These are phyloP conservation scores for Polydesmus complanatus DNA, from an alignment of 2,888 invertebrate genomes.

Conservation along the genomic window DNA sequence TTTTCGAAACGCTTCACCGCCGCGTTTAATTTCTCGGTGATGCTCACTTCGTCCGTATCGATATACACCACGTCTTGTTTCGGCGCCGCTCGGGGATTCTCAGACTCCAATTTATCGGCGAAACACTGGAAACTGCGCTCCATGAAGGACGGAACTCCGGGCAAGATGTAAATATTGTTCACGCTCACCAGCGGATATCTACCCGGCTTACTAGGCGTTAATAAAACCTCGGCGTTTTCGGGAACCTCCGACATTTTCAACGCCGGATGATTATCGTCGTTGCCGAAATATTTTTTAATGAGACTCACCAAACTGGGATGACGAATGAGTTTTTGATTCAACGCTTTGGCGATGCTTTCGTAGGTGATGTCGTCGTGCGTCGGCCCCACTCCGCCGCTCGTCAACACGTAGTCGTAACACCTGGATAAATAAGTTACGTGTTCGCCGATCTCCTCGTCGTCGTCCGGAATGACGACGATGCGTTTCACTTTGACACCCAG, in stretches of 20 bases:
- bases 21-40: conserved; percentile 34
- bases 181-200: conserved; percentile 39
- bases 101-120: conserved; percentile 26
- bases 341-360: conserved; percentile 45
- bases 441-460: conserved; percentile 44
- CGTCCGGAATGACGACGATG: conserved; percentile 48
- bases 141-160: conserved; percentile 49
- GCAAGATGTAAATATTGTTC: conserved; percentile 52
- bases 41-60: conserved; percentile 16
- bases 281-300: conserved; percentile 19
- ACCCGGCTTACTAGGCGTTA: conserved; percentile 29
- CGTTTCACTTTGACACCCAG: conserved; percentile 48
- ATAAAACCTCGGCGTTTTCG: conserved; percentile 23
- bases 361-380: conserved; percentile 65
- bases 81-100: not conserved
- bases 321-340: conserved; percentile 30
- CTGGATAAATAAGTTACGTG: conserved; percentile 48
- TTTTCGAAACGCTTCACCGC: conserved; percentile 36
- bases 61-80: conserved; percentile 13
- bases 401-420: conserved; percentile 50
- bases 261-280: conserved; percentile 26
- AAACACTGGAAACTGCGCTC: conserved; percentile 29
- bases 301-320: conserved; percentile 31
- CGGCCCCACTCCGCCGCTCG: conserved; percentile 62
- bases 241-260: conserved; percentile 30